These are phyloP conservation scores for Bombus waltoni DNA, from an alignment of 1,140 invertebrate species.

Conservation along the genomic window DNA sequence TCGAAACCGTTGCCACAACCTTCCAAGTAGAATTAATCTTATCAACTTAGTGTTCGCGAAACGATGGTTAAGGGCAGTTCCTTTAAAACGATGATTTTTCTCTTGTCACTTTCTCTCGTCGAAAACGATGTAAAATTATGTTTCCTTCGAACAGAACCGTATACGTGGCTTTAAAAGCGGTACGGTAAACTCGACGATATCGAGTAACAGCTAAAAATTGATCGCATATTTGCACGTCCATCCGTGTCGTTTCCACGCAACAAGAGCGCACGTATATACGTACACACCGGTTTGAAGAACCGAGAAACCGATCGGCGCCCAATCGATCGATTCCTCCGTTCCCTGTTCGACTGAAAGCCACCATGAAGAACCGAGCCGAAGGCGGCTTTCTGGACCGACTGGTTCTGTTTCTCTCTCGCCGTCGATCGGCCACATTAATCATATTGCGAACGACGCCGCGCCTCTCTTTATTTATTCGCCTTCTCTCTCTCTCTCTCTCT, in stretches of 20 bases:
- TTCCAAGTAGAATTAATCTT: background rate
- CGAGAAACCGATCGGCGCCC: slow-evolving; percentile 64
- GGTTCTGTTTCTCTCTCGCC: slow-evolving; percentile 67
- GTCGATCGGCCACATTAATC: slow-evolving; percentile 74
- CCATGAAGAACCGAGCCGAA: slow-evolving; percentile 62
- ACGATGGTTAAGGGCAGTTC: too few relatives aligned
- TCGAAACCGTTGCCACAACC: background rate
- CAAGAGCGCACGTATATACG: background rate
- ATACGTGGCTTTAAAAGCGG: background rate
- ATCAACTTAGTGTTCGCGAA: background rate
- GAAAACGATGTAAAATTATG: too few relatives aligned
- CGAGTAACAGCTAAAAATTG: background rate
- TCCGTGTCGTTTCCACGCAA: slow-evolving; percentile 49
- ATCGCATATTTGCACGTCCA: slow-evolving; percentile 33
- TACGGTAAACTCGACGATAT: background rate
- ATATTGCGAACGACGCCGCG: slow-evolving; percentile 70
- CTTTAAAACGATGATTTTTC: background rate
- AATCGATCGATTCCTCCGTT: slow-evolving; percentile 66
- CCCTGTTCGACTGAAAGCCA: slow-evolving; percentile 56
- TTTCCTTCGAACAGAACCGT: background rate
- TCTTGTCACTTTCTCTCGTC: background rate
- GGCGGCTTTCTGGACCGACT: slow-evolving; percentile 69
- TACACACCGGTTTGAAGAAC: slow-evolving; percentile 18
- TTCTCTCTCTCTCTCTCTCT: slow-evolving; percentile 23
- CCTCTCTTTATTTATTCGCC: slow-evolving; percentile 66